phyloP scores from a whole-genome alignment of 2,888 invertebrate species.

The Zhuqinia jingwanae region DNA sequence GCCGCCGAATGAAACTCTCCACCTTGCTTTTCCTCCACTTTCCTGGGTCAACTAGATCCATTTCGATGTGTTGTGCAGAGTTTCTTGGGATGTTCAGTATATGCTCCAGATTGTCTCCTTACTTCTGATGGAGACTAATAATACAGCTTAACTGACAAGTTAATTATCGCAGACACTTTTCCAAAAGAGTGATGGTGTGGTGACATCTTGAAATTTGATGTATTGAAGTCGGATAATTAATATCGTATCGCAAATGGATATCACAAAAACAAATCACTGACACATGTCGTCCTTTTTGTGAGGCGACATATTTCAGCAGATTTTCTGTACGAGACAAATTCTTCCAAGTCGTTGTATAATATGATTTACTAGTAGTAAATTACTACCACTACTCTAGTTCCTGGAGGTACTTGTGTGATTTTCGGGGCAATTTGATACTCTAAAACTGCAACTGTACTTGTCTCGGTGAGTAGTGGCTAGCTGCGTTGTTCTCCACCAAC shows the following conservation, averaged over 20 bases:
- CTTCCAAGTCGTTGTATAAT: too few species aligned
- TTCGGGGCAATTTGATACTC: constrained; percentile 5
- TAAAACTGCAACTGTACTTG: not conserved
- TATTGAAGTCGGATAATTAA: too few species aligned
- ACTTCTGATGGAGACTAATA: too few species aligned
- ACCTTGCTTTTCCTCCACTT: constrained; percentile 77
- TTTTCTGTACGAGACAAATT: too few species aligned
- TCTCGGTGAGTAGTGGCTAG: not conserved
- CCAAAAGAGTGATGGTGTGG: too few species aligned
- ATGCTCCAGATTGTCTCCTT: not conserved
- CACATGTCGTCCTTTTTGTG: too few species aligned
- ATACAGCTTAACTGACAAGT: too few species aligned
- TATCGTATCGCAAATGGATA: too few species aligned
- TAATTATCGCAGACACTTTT: too few species aligned
- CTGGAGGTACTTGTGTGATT: not conserved
- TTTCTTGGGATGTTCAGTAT: not conserved
- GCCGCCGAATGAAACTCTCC: constrained; percentile 78
- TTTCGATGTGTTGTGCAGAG: not conserved
- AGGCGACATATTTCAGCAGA: too few species aligned
- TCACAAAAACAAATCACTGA: too few species aligned
- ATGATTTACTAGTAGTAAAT: not conserved
- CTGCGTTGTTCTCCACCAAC: constrained; percentile 8
- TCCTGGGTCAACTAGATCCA: constrained; percentile 73
- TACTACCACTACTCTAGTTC: not conserved
- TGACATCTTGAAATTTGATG: too few species aligned